Percentiles rank a stretch among this genome's conserved stretches.
Evolutionary conservation across 2,797 vertebrate genomes (phyloP).

Genomic region (Anguilla anguilla): DNA sequence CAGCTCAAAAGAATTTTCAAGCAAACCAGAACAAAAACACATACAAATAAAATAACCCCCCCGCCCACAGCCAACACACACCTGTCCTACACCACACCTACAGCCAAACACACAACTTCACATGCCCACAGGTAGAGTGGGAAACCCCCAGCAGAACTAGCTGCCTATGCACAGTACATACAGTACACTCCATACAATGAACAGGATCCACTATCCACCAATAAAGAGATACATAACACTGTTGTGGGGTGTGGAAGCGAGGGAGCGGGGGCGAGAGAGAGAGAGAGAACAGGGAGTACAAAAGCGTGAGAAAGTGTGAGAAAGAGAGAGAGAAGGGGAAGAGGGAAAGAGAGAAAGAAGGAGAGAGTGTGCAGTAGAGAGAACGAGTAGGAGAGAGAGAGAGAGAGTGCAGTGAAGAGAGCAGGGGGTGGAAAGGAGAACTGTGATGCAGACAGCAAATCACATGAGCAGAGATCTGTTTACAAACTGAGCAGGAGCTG

Average conservation of each 20-base stretch:
- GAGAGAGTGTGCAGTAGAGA: constrained; percentile 48
- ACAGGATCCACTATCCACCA: background rate
- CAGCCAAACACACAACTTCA: too few species aligned
- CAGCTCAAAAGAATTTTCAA: too few species aligned
- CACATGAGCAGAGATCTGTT: constrained; percentile 79
- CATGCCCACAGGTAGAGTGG: too few species aligned
- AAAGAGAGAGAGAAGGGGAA: constrained; percentile 34
- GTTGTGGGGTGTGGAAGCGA: too few species aligned
- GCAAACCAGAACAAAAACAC: too few species aligned
- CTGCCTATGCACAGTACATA: too few species aligned
- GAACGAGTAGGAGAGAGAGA: constrained; percentile 30
- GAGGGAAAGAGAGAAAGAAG: background rate
- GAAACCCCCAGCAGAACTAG: too few species aligned
- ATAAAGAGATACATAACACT: too few species aligned
- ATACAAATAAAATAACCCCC: too few species aligned
- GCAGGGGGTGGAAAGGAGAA: constrained; percentile 49
- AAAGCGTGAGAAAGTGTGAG: constrained; percentile 30
- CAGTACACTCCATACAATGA: background rate
- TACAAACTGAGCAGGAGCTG: constrained; percentile 72
- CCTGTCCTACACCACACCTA: too few species aligned
- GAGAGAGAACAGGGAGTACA: constrained; percentile 44
- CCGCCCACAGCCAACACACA: too few species aligned
- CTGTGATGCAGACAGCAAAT: constrained; percentile 41
- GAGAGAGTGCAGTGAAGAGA: constrained; percentile 53
- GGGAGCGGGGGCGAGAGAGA: too few species aligned